phyloP scores from a whole-genome alignment of 1,140 invertebrate species.

The Apis florea region DNA sequence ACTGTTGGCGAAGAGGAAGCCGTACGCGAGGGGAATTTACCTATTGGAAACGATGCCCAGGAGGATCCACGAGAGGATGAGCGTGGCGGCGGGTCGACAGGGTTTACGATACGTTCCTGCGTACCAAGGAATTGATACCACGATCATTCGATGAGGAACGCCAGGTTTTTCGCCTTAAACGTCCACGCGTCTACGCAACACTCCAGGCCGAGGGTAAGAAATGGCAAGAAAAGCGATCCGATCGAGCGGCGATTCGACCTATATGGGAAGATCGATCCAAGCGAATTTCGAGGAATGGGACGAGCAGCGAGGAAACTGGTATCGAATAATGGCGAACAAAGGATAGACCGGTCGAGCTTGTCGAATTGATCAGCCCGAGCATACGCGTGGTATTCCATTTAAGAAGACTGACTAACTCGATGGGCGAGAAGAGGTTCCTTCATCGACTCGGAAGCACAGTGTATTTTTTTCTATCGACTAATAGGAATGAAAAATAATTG shows the following conservation, averaged over 20 bases:
- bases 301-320: no score
- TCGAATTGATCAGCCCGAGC: background rate
- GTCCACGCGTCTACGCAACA: background rate
- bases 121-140: slow-evolving; percentile 36
- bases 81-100: slow-evolving; percentile 14
- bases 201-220: background rate
- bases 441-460: slow-evolving; percentile 6
- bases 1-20: slow-evolving; percentile 46
- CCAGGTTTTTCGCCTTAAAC: no score
- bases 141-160: slow-evolving; percentile 20
- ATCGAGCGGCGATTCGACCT: background rate
- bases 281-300: background rate
- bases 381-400: slow-evolving; percentile 13
- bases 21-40: slow-evolving; percentile 42
- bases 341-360: background rate
- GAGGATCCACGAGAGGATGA: slow-evolving; percentile 27
- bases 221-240: background rate
- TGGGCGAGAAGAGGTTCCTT: background rate
- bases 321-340: background rate
- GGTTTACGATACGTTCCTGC: slow-evolving; percentile 42
- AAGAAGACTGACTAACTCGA: slow-evolving; percentile 27
- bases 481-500: background rate
- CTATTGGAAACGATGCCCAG: slow-evolving; percentile 15
- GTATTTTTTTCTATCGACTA: slow-evolving; percentile 11
- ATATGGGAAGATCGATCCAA: slow-evolving; percentile 3